A percentile compares a stretch with the other conserved stretches of the same genome.
Evolutionary conservation across 2,797 vertebrate genomes (phyloP).

Genomic region (Fistularia commersonii): DNA sequence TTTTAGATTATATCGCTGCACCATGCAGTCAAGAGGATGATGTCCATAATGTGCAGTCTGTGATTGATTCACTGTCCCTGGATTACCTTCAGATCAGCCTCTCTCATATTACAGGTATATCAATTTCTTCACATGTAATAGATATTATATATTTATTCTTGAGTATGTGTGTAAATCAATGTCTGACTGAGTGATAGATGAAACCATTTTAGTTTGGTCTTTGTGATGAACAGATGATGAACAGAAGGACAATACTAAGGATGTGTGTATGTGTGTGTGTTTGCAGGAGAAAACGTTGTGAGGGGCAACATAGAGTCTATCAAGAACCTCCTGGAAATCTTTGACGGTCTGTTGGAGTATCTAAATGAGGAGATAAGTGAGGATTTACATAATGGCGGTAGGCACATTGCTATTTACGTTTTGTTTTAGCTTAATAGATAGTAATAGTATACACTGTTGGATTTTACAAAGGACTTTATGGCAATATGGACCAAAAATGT

Average conservation of each 20-base stretch:
- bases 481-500: no score
- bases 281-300: conserved; percentile 90
- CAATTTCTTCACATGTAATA: neutral
- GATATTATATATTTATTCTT: neutral
- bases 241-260: neutral
- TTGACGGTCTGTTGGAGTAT: conserved; percentile 93
- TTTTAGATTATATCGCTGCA: conserved; percentile 81
- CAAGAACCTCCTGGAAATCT: conserved; percentile 93
- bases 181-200: no score
- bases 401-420: conserved; percentile 5
- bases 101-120: conserved; percentile 91
- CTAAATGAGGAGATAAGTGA: conserved; percentile 86
- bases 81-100: conserved; percentile 98
- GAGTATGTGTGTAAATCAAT: no score
- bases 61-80: conserved; percentile 93
- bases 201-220: neutral
- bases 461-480: no score
- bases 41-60: conserved; percentile 88
- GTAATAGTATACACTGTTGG: no score
- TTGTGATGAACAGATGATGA: neutral
- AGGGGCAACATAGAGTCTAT: conserved; percentile 86
- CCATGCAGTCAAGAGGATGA: conserved; percentile 87
- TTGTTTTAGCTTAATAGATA: neutral
- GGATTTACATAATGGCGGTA: conserved; percentile 78
- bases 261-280: conserved; percentile 9